Percentiles rank a stretch among this genome's conserved stretches.
These are phyloP conservation scores for Amazona vittata DNA, from an alignment of 2,113 vertebrate species.

Conservation along the genomic window DNA sequence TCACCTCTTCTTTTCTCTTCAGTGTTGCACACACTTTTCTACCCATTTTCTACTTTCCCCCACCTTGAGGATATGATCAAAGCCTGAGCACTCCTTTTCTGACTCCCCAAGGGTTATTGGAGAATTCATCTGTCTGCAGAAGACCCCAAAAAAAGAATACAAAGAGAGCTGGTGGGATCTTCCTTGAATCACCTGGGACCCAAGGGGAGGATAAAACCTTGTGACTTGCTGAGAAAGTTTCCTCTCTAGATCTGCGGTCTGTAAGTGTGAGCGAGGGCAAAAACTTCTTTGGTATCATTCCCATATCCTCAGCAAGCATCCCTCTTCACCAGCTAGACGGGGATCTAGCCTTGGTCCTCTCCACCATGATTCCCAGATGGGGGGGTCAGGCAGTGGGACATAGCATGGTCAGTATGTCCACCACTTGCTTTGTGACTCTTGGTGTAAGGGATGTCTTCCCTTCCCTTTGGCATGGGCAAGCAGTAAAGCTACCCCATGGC, in stretches of 20 bases:
- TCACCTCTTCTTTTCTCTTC: not conserved
- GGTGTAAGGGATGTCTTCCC: not conserved
- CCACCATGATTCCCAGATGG: rapidly evolving
- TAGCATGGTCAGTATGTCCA: not conserved
- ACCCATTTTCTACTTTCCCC: not conserved
- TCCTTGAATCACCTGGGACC: not conserved
- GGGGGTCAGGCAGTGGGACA: not conserved
- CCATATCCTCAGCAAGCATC: not conserved
- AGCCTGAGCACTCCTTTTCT: not conserved
- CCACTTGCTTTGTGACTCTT: not conserved
- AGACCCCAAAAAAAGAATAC: not conserved
- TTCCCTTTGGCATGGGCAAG: not conserved
- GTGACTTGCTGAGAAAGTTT: not conserved
- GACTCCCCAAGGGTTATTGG: not conserved
- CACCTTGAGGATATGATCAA: not conserved
- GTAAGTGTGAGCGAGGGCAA: not conserved
- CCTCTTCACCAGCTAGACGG: not conserved
- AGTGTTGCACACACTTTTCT: not conserved
- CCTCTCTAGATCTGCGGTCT: not conserved
- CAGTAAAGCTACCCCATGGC: not conserved
- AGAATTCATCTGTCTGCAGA: not conserved
- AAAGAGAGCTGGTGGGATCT: not conserved
- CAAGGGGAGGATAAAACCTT: not conserved
- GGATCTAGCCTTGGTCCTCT: not conserved
- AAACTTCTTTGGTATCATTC: not conserved